Evolutionary conservation across 1,140 invertebrate species (phyloP).

Genomic region (Drosophila bifasciata): DNA sequence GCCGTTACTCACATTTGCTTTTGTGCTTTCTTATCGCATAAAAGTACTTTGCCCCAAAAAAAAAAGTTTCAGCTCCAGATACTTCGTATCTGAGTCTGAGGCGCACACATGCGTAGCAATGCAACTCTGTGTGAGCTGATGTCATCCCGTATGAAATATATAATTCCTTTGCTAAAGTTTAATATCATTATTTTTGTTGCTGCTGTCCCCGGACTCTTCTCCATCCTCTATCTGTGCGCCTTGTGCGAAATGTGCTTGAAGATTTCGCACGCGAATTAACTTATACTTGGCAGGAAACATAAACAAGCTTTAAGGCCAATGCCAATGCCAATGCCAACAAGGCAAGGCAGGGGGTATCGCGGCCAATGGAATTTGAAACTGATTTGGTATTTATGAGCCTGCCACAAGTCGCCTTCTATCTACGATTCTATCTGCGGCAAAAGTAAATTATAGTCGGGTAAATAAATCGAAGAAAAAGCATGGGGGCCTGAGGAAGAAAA

Average conservation of each 20-base stretch:
- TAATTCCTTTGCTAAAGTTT: conserved; percentile 73
- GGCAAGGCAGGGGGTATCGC: too few species aligned
- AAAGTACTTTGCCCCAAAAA: conserved; percentile 34
- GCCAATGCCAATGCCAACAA: too few species aligned
- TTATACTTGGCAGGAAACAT: conserved; percentile 71
- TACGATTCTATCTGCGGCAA: conserved; percentile 14
- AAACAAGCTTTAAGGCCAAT: conserved; percentile 71
- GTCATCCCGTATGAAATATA: conserved; percentile 75
- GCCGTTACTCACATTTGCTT: conserved; percentile 27
- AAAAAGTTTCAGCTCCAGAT: conserved; percentile 35
- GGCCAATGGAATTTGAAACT: conserved; percentile 64
- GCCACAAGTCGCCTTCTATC: conserved; percentile 19
- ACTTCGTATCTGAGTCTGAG: too few species aligned
- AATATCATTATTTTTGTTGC: conserved; percentile 47
- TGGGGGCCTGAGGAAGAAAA: conserved; percentile 24
- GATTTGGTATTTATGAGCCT: conserved; percentile 76
- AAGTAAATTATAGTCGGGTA: conserved; percentile 66
- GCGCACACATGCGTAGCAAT: conserved; percentile 29
- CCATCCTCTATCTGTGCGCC: neutral
- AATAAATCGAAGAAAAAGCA: conserved; percentile 54
- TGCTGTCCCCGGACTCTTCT: conserved; percentile 7
- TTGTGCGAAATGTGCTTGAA: conserved; percentile 46
- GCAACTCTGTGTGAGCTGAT: conserved; percentile 59
- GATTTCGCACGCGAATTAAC: conserved; percentile 77
- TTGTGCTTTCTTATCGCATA: conserved; percentile 43